Evolutionary conservation across 2,888 invertebrate genomes (phyloP).

Genomic region (Adela reaumurella): DNA sequence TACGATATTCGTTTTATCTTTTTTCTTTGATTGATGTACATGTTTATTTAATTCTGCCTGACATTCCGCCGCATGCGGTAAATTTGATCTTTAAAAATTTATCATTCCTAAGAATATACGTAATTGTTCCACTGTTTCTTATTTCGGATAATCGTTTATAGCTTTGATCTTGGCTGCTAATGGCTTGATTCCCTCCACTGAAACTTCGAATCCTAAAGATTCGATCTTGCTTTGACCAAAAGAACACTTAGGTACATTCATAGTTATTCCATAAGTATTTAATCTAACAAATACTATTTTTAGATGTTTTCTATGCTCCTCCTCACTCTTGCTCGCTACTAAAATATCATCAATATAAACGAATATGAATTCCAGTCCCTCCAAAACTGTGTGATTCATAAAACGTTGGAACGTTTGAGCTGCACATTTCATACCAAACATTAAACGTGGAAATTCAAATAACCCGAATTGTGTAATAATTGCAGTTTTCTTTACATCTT

Average conservation of each 20-base stretch:
- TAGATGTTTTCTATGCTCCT: not conserved
- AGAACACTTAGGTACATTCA: constrained; percentile 10
- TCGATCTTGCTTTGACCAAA: constrained; percentile 8
- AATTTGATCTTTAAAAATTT: not conserved
- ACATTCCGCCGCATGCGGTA: no score
- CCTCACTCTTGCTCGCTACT: not conserved
- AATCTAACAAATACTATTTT: not conserved
- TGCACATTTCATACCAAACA: not conserved
- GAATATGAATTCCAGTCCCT: not conserved
- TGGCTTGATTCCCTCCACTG: not conserved
- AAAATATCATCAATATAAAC: not conserved
- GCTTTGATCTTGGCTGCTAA: not conserved
- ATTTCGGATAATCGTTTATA: constrained; percentile 6
- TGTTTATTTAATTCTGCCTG: no score
- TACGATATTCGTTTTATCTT: no score
- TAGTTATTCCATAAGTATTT: not conserved
- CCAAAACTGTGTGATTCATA: not conserved
- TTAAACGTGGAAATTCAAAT: constrained; percentile 14
- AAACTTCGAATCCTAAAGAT: constrained; percentile 2
- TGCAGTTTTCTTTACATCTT: constrained; percentile 16
- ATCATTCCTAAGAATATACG: constrained; percentile 5
- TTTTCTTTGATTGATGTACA: no score
- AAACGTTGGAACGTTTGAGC: not conserved
- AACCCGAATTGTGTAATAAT: constrained; percentile 21
- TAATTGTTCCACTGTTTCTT: constrained; percentile 8